These are phyloP conservation scores for Cheilinus undulatus DNA, from an alignment of 2,113 vertebrate genomes.

Conservation along the genomic window DNA sequence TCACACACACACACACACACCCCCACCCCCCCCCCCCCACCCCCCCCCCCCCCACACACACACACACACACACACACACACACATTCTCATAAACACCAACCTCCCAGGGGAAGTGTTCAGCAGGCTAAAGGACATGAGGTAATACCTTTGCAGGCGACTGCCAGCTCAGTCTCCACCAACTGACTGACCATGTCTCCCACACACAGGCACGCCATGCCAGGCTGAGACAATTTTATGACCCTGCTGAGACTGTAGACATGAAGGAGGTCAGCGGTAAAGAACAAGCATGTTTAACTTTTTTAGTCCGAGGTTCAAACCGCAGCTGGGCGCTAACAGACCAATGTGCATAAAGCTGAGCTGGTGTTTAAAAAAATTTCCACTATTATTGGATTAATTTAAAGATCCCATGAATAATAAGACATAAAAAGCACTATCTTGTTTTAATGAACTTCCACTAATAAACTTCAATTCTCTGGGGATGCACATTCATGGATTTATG, in stretches of 20 bases:
- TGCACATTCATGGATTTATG: no score
- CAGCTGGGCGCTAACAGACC: slow-evolving; percentile 24
- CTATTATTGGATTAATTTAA: no score
- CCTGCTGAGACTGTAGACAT: slow-evolving; percentile 59
- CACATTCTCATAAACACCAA: slow-evolving; percentile 37
- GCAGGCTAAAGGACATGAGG: slow-evolving; percentile 56
- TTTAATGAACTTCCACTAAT: no score
- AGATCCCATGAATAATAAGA: no score
- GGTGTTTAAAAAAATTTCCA: background rate
- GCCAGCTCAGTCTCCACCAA: slow-evolving; percentile 48
- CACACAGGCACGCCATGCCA: slow-evolving; percentile 3
- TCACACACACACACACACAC: background rate
- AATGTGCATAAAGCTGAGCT: slow-evolving; percentile 4
- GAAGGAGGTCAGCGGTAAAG: slow-evolving; percentile 49
- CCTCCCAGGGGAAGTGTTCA: slow-evolving; percentile 49
- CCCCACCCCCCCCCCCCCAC: no score
- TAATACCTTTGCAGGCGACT: slow-evolving; percentile 63
- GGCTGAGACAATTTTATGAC: slow-evolving; percentile 50
- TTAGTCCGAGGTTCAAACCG: slow-evolving; percentile 18
- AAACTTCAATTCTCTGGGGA: no score
- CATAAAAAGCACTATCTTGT: no score
- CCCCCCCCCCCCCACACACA: no score
- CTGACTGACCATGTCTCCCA: slow-evolving; percentile 25
- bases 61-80: background rate
- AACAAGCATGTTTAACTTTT: slow-evolving; percentile 31